Base-by-base conservation (phyloP, 1,140 invertebrate species). In the Tetraneura akinire region DNA sequence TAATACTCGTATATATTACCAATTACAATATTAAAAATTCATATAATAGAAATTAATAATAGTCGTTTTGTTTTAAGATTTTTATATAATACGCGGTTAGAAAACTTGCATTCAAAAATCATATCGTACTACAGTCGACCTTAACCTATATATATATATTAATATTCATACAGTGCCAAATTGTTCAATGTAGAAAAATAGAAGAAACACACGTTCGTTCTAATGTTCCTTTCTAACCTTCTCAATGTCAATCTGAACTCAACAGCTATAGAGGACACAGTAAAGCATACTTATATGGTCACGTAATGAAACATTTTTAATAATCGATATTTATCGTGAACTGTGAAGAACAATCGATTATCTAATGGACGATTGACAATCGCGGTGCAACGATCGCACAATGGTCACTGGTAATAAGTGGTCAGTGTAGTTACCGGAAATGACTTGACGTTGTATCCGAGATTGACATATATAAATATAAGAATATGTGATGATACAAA, bases 91-190 rank as follows among this genome's bases (percentile, higher is more conserved):
- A 37, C 32, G 32, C 3, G 32, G 32, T 37, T 37, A 4, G 3
- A 37, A 37, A 3, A 37, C 8, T 37, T 37, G 32, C 8, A 37
- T 71, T 49, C 49, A 49, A 70, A 29, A 71, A n/a, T n/a, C 29
- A n/a, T 8, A 71, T 23, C 3, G 29, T 42, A 26, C 5, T 51
- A 18, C 13, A 47, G n/a, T 18, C 32, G 47, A 71, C 68, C 47
- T 71, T 71, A 49, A 29, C 68, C 68, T 32, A 71, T 49, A 71
- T 29, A 51, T 71, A n/a, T n/a, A n/a, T n/a, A n/a, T n/a, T n/a
- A n/a, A n/a, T n/a, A n/a, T n/a, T n/a, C n/a, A n/a, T 71, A 6
- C 23, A 71, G 23, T 71, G 45, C 68, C 45, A 71, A 70, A 71
- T 51, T 71, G 45, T 71, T 71, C 8, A 71, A 23, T 51, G 32